A percentile compares a stretch with the other conserved stretches of the same genome.
These are phyloP conservation scores for Gryllus bimaculatus DNA, from an alignment of 1,140 invertebrate species.

Conservation along the genomic window DNA sequence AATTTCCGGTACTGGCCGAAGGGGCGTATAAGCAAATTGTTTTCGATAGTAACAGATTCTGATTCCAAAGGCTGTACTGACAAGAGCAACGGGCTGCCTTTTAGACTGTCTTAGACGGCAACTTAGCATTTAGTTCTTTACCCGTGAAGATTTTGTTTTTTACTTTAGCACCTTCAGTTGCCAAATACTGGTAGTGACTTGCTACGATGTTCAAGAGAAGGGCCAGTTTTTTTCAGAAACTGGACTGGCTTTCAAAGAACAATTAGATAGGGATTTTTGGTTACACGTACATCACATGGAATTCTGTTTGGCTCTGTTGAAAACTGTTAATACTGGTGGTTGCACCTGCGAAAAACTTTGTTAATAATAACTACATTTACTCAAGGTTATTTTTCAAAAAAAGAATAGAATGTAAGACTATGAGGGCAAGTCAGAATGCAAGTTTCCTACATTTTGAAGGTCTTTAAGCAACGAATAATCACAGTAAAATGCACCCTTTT, in stretches of 20 bases:
- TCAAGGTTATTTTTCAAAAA: no score
- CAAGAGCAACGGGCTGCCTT: slow-evolving; percentile 14
- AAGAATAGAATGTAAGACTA: no score
- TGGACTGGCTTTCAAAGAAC: neutral
- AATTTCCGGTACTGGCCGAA: neutral
- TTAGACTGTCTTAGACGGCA: slow-evolving; percentile 7
- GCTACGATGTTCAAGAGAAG: slow-evolving; percentile 6
- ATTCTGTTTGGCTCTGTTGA: neutral
- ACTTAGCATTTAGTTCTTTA: slow-evolving; percentile 18
- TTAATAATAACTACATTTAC: neutral
- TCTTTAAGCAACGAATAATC: no score
- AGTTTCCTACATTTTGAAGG: no score
- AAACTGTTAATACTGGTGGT: slow-evolving; percentile 42
- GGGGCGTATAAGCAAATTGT: neutral
- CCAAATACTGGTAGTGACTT: slow-evolving; percentile 16
- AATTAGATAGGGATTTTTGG: neutral
- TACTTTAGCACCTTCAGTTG: slow-evolving; percentile 9
- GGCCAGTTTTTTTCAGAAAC: neutral
- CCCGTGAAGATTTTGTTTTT: slow-evolving; percentile 15
- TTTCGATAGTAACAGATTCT: neutral
- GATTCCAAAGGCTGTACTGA: slow-evolving; percentile 7
- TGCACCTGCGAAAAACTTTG: slow-evolving; percentile 50
- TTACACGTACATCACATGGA: neutral
- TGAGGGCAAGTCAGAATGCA: no score
- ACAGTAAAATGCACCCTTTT: no score